Conservation (phyloP, 2,888 invertebrate genomes). For the Drosophila yooni region DNA sequence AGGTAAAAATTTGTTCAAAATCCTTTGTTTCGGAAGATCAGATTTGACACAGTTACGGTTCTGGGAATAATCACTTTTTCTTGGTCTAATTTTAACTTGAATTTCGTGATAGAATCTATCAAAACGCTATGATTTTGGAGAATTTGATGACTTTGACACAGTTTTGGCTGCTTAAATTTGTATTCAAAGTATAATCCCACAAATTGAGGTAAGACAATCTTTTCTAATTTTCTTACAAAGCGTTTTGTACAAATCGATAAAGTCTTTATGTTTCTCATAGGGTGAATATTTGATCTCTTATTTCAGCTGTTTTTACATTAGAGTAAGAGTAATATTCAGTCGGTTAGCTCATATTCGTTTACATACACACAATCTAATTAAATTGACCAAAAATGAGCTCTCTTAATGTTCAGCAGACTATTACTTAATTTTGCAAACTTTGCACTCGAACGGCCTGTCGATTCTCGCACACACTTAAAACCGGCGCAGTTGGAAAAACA, state of each 20-base stretch:
- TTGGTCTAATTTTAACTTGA: neutral
- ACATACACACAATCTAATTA: neutral
- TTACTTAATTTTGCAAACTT: conserved; percentile 12
- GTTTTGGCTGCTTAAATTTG: too few species aligned
- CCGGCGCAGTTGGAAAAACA: neutral
- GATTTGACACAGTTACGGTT: neutral
- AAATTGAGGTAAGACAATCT: neutral
- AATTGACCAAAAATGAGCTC: neutral
- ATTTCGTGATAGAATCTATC: neutral
- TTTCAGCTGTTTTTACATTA: neutral
- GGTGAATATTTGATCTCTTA: neutral
- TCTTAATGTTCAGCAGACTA: conserved; percentile 1
- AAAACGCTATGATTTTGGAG: too few species aligned
- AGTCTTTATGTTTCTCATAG: neutral
- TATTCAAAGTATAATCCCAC: neutral
- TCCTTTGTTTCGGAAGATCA: neutral
- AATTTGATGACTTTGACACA: too few species aligned
- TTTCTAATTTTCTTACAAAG: neutral
- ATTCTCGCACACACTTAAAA: conserved; percentile 17
- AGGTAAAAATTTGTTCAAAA: neutral
- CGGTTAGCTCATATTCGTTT: neutral
- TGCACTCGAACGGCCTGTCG: conserved; percentile 1
- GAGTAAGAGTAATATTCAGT: neutral
- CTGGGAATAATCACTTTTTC: neutral
- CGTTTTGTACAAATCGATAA: neutral